Evolutionary conservation across 2,888 invertebrate species (phyloP).

Genomic region (Rhamnusium bicolor): DNA sequence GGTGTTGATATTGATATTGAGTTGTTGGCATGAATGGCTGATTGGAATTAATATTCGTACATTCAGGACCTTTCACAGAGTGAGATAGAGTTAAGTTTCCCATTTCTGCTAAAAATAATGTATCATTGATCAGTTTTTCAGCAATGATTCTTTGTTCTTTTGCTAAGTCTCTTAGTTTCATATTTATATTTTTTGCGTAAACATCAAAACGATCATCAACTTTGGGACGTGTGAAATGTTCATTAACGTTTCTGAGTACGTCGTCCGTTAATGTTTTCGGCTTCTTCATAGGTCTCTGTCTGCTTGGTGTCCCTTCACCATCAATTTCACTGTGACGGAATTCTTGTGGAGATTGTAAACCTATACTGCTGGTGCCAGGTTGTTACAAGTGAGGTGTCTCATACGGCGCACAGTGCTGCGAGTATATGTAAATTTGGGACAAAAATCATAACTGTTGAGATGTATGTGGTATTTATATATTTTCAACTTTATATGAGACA

Average conservation of each 20-base stretch:
- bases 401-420: no score
- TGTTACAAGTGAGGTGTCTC: background rate
- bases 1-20: background rate
- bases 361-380: background rate
- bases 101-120: conserved; percentile 26
- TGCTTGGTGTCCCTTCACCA: background rate
- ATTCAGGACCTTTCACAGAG: background rate
- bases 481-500: no score
- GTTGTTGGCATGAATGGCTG: background rate
- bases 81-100: conserved; percentile 1
- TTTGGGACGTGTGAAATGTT: background rate
- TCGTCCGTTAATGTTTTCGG: background rate
- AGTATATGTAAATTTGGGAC: no score
- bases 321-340: background rate
- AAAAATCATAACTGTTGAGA: no score
- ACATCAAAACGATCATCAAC: background rate
- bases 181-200: background rate
- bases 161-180: conserved; percentile 5
- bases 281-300: background rate
- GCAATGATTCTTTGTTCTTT: conserved; percentile 20
- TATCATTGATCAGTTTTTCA: conserved; percentile 28
- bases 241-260: background rate
- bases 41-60: background rate
- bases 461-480: no score
- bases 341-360: background rate